phyloP scores from a whole-genome alignment of 2,113 vertebrate genomes.

The Eretmochelys imbricata region DNA sequence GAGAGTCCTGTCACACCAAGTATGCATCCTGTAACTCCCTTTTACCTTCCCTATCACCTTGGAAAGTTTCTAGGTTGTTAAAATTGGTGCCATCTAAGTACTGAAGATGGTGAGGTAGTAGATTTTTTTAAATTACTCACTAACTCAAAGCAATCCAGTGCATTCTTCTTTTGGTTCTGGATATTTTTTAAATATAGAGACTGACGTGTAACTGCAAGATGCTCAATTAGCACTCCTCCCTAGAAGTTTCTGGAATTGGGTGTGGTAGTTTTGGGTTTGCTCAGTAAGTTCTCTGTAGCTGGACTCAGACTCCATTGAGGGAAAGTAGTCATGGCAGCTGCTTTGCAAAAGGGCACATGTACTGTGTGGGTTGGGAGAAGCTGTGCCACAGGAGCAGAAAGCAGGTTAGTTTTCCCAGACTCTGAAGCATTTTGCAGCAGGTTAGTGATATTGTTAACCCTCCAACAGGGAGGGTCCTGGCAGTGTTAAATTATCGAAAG shows the following conservation, averaged over 20 bases:
- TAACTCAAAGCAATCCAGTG: background rate
- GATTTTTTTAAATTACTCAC: background rate
- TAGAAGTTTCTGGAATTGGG: background rate
- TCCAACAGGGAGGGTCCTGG: background rate
- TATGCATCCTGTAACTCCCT: no score
- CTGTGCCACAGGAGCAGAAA: background rate
- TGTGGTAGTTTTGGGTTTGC: background rate
- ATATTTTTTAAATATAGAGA: background rate
- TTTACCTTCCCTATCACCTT: background rate
- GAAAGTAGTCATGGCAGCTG: background rate
- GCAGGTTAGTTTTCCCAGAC: background rate
- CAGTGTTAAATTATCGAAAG: background rate
- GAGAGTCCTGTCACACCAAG: no score
- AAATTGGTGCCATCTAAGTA: background rate
- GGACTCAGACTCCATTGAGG: background rate
- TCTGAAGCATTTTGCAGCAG: background rate
- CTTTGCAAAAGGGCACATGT: background rate
- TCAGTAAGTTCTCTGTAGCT: background rate
- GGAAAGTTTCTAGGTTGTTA: background rate
- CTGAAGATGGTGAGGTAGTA: background rate
- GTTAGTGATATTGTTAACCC: background rate
- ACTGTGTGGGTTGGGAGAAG: background rate
- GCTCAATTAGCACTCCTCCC: background rate
- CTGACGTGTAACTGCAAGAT: background rate
- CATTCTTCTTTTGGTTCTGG: background rate